phyloP scores from a whole-genome alignment of 2,797 vertebrate genomes.

The Diglossa cyanea region DNA sequence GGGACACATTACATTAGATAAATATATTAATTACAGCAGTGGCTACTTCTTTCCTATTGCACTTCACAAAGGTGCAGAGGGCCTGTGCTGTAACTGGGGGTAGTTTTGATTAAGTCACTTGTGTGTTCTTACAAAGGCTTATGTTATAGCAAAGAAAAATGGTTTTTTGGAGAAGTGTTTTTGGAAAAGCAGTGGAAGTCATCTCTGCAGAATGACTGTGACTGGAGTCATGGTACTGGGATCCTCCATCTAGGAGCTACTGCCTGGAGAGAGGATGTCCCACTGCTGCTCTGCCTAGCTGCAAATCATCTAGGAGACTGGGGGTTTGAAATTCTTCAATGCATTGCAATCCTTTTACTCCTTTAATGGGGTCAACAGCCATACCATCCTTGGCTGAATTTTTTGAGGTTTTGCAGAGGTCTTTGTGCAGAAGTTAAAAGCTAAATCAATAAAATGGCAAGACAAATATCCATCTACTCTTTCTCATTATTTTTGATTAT shows the following conservation, averaged over 20 bases:
- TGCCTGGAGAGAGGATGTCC: neutral
- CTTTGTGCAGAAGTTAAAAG: neutral
- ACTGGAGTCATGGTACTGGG: neutral
- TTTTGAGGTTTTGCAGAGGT: neutral
- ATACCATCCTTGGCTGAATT: neutral
- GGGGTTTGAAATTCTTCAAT: neutral
- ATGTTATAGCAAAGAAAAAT: neutral
- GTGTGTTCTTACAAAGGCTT: neutral
- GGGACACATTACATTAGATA: neutral
- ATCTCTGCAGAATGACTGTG: neutral
- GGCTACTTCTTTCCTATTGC: neutral
- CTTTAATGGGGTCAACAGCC: neutral
- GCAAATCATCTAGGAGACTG: neutral
- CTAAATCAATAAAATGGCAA: neutral
- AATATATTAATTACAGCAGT: neutral
- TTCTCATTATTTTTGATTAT: neutral
- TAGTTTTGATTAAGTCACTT: neutral
- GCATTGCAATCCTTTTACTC: neutral
- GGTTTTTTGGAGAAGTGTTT: neutral
- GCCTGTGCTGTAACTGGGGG: neutral
- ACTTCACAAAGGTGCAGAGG: neutral
- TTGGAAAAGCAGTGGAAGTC: neutral
- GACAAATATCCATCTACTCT: neutral
- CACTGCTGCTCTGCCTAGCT: neutral
- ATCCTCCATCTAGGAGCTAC: neutral